phyloP scores from a whole-genome alignment of 1,140 invertebrate genomes.

The Temnothorax nylanderi region DNA sequence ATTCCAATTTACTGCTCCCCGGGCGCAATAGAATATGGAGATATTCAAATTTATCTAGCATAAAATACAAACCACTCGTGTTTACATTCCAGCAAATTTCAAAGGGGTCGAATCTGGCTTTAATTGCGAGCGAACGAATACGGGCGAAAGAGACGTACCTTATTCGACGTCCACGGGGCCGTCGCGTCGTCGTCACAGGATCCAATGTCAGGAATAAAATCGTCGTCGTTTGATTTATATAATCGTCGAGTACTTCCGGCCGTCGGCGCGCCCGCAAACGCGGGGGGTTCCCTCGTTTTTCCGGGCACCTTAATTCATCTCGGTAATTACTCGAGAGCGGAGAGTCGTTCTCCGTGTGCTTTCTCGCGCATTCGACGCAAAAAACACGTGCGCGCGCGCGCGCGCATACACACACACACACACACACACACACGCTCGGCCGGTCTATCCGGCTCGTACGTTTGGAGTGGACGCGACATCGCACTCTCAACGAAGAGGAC shows the following conservation, averaged over 20 bases:
- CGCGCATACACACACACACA: background rate
- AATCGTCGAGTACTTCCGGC: background rate
- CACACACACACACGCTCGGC: background rate
- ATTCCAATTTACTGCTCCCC: conserved; percentile 1
- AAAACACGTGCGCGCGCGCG: background rate
- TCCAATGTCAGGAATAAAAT: conserved; percentile 34
- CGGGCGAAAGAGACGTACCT: background rate
- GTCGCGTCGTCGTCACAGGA: background rate
- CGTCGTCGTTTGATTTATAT: conserved; percentile 43
- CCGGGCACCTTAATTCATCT: conserved; percentile 32
- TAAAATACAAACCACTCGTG: conserved; percentile 22
- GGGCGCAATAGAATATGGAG: background rate
- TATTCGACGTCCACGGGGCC: background rate
- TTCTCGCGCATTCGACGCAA: conserved; percentile 6
- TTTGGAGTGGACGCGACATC: conserved; percentile 49
- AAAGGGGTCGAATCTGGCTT: conserved; percentile 3
- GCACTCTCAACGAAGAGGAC: background rate
- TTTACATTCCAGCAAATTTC: conserved; percentile 27
- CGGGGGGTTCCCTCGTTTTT: background rate
- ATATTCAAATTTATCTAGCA: conserved; percentile 26
- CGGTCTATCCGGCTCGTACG: conserved; percentile 33
- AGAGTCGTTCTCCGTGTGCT: conserved; percentile 6
- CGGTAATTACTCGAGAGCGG: conserved; percentile 37
- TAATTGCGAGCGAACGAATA: background rate
- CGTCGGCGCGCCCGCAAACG: background rate